Base-by-base conservation (phyloP, 2,797 vertebrate species). In the Basileuterus tristriatus region DNA sequence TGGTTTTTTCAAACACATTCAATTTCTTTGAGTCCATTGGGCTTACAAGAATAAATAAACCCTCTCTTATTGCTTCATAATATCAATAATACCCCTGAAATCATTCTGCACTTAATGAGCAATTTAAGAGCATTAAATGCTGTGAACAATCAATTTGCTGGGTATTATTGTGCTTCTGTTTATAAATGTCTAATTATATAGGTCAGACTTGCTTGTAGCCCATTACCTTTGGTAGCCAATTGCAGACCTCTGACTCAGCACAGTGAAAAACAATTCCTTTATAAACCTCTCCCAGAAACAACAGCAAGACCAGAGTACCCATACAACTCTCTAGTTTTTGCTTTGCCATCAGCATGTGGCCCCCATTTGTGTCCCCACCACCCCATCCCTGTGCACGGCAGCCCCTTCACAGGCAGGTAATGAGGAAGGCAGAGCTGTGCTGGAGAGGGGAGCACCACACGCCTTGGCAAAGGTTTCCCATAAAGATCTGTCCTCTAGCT, bases 401-500 rank as follows among this genome's bases (percentile, higher is more conserved):
- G 2, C 41, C 72, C 55, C 93, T 87, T 68, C 62, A 34, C 77
- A 39, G n/a, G 43, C 95, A 96, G 97, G 96, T 96, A 97, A 92
- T 58, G 95, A 92, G 96, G 95, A 89, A 85, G 85, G 96, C 89
- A 96, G 90, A 74, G 96, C 97, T 96, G 94, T 20, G 9, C 91
- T 37, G 18, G 94, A 93, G 86, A 64, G 27, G 71, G 10, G 91
- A 94, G 82, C 90, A 16, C 94, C 94, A 88, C 96, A 92, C 76
- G 98, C 98, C 98, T 99, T 99, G 98, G 98, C 99, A 98, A 96
- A 98, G 96, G 95, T 97, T 97, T 97, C 97, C 97, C 96, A 95
- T 98, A 98, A 98, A 98, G 98, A 98, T 98, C 98, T 97, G 98
- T 98, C 98, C 97, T 98, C 96, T 98, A 98, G 98, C 98, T 97